Evolutionary conservation across 2,797 vertebrate genomes (phyloP), one percentile per base, ranked within the genome.

Genomic region (Phataginus tetradactyla): DNA sequence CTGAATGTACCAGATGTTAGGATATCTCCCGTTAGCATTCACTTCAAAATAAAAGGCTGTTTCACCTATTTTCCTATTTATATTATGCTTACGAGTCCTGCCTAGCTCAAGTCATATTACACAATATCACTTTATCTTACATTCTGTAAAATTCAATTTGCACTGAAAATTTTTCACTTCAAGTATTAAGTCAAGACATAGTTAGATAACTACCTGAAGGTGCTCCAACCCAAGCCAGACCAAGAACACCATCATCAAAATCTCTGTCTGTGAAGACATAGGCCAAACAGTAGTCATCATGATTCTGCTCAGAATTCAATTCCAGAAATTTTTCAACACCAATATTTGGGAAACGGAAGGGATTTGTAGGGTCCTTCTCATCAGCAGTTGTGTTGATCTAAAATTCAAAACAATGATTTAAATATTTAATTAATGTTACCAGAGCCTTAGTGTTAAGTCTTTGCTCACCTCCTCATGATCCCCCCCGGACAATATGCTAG

Each of bases 251-350:
- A 71, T 99, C 99, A 91, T 99, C 99, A 98, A 99, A 99, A 98
- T 99, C 99, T 96, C 99, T 98, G 98, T 99, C 99, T 1, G 99
- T 99, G 98, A 99, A 99, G 92, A 99, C 99, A 87, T 99, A 99
- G 92, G 99, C 99, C 98, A 99, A 98, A 97, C 99, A 99, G 98
- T 99, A 99, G 98, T 99, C 99, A 53, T 99, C 99, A 1, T 99
- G 99, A 98, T 99, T 99, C 99, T 99, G 99, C 96, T 99, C 99
- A 0, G 99, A 99, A 98, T 99, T 99, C 96, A 99, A 98, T 96
- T 99, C 99, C 97, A 99, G 98, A 97, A 99, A 99, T 98, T 99
- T 99, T 97, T 99, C 99, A 98, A 99, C 99, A 0, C 99, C 99
- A 77, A 99, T 99, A 97, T 99, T 99, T 68, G 99, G 99, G 94